phyloP scores from a whole-genome alignment of 2,888 invertebrate species.

The Amphimallon solstitiale region DNA sequence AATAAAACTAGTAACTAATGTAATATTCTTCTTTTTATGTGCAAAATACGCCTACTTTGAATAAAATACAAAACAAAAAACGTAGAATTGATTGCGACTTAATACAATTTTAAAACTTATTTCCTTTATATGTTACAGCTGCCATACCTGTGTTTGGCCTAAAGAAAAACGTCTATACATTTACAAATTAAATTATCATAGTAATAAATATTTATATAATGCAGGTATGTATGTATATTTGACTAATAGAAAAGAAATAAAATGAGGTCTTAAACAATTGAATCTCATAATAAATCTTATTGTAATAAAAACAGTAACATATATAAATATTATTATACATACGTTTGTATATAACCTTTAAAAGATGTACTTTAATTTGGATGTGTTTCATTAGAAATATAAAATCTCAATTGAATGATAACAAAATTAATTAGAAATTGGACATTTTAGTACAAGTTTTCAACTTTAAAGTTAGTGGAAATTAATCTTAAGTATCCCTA shows the following conservation, averaged over 20 bases:
- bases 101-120: conserved; percentile 28
- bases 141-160: conserved; percentile 9
- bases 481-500: too few species aligned
- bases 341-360: not conserved
- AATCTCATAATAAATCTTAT: not conserved
- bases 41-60: conserved; percentile 6
- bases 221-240: conserved; percentile 12
- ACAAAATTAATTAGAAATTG: not conserved
- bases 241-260: conserved; percentile 8
- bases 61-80: conserved; percentile 15
- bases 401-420: not conserved
- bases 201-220: conserved; percentile 11
- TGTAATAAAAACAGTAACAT: not conserved
- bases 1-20: conserved; percentile 20
- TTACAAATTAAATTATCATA: conserved; percentile 2
- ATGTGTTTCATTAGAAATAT: not conserved
- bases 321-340: not conserved
- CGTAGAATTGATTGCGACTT: not conserved
- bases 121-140: conserved; percentile 14
- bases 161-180: conserved; percentile 8
- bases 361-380: conserved; percentile 11
- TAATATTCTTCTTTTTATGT: conserved; percentile 16
- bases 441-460: too few species aligned
- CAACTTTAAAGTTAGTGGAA: too few species aligned
- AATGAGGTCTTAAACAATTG: not conserved